Evolutionary conservation across 2,797 vertebrate species (phyloP).

Genomic region (Paedocypris micromegethes): DNA sequence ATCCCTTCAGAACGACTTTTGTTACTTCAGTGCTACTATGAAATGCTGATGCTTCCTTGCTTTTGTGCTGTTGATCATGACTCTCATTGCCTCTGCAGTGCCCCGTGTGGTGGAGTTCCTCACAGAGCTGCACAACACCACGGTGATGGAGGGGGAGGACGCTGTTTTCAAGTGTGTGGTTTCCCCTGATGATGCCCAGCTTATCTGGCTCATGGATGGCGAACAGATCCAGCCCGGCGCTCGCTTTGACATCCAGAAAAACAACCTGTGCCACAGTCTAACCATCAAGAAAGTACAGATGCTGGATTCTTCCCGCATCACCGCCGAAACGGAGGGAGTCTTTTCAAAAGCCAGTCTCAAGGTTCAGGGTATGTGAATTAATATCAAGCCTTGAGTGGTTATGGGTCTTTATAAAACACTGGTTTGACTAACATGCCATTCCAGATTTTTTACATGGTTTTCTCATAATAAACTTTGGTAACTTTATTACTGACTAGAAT

Average conservation of each 20-base stretch:
- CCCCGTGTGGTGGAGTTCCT: slow-evolving; percentile 86
- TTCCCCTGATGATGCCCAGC: slow-evolving; percentile 72
- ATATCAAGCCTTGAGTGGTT: not conserved
- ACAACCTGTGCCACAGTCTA: slow-evolving; percentile 77
- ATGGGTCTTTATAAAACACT: too few relatives aligned
- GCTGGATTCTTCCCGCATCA: slow-evolving; percentile 73
- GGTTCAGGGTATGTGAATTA: slow-evolving; percentile 73
- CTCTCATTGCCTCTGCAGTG: slow-evolving; percentile 52
- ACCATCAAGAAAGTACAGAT: slow-evolving; percentile 73
- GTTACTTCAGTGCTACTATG: too few relatives aligned
- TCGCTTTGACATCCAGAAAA: slow-evolving; percentile 64
- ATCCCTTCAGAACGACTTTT: too few relatives aligned
- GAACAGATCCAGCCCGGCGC: slow-evolving; percentile 58
- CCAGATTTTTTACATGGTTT: too few relatives aligned
- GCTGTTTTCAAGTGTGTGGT: slow-evolving; percentile 80
- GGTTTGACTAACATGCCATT: too few relatives aligned
- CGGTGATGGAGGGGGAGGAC: slow-evolving; percentile 74
- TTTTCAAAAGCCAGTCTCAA: slow-evolving; percentile 78
- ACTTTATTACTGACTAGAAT: too few relatives aligned
- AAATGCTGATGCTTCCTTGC: too few relatives aligned
- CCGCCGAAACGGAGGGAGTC: slow-evolving; percentile 73
- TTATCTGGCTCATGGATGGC: slow-evolving; percentile 79
- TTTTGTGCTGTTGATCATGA: too few relatives aligned
- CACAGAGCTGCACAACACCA: slow-evolving; percentile 81
- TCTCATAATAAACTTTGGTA: too few relatives aligned